phyloP scores from a whole-genome alignment of 2,888 invertebrate species.

The Lypha dubia region DNA sequence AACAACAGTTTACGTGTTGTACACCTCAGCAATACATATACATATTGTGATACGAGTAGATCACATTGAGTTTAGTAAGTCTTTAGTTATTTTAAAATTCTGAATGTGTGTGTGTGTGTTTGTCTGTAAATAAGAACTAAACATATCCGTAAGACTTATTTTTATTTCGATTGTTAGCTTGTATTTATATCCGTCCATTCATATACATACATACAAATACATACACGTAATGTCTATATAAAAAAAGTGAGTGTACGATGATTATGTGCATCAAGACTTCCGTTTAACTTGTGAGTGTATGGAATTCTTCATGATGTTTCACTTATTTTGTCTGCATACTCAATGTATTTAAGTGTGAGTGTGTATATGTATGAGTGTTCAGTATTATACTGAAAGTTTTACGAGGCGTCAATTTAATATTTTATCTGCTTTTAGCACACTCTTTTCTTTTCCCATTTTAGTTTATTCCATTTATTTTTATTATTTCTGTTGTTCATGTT shows the following conservation, averaged over 20 bases:
- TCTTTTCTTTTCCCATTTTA: conserved; percentile 42
- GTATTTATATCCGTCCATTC: conserved; percentile 51
- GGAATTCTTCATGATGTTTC: conserved; percentile 46
- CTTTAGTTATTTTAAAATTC: too few relatives aligned
- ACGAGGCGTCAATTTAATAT: conserved; percentile 73
- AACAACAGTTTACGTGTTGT: not conserved
- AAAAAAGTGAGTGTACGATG: conserved; percentile 21
- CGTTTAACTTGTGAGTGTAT: conserved; percentile 46
- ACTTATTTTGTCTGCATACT: conserved; percentile 6
- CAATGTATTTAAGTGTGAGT: conserved; percentile 7
- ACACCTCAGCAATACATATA: not conserved
- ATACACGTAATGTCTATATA: too few relatives aligned
- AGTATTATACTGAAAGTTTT: conserved; percentile 70
- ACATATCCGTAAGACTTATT: conserved; percentile 35
- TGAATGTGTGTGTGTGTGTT: not conserved
- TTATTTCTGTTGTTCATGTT: conserved; percentile 43
- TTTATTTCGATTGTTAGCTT: conserved; percentile 1
- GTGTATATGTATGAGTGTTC: not conserved
- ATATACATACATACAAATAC: not conserved
- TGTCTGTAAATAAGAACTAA: not conserved
- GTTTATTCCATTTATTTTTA: conserved; percentile 50
- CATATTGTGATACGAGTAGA: too few relatives aligned
- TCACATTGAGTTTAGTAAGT: too few relatives aligned
- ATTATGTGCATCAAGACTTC: conserved; percentile 29
- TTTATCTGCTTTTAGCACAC: conserved; percentile 70